Percentiles rank a stretch among this genome's conserved stretches.
These are phyloP conservation scores for Misgurnus anguillicaudatus DNA, from an alignment of 2,113 vertebrate genomes.

Conservation along the genomic window DNA sequence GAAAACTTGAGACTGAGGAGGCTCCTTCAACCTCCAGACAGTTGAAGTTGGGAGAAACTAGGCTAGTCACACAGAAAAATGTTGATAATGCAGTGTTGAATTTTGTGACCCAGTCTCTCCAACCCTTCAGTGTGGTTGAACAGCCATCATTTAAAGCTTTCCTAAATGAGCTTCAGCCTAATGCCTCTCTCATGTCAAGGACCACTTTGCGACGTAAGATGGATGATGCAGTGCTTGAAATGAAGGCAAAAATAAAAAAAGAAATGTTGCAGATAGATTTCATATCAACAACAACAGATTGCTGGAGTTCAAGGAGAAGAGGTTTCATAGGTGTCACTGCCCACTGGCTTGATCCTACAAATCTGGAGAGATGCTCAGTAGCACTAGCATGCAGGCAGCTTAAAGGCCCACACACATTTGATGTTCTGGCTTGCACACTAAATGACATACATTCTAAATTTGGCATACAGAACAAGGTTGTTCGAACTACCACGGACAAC, in stretches of 20 bases:
- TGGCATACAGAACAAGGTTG: no score
- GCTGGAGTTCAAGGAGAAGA: no score
- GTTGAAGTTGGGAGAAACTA: slow-evolving; percentile 12
- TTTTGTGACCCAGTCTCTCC: slow-evolving; percentile 40
- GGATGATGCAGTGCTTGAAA: slow-evolving; percentile 7
- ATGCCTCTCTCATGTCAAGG: slow-evolving; percentile 32
- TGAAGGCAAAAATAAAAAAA: slow-evolving; percentile 24
- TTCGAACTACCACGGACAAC: no score
- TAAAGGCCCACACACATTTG: no score
- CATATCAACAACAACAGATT: no score
- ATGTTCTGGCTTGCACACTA: no score
- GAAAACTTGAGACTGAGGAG: slow-evolving; percentile 4
- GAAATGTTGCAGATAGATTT: no score
- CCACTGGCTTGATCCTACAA: no score
- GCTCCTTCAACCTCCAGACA: slow-evolving; percentile 13
- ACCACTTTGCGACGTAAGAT: slow-evolving; percentile 20
- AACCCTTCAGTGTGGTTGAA: slow-evolving; percentile 41
- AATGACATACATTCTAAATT: no score
- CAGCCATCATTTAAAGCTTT: slow-evolving; percentile 28
- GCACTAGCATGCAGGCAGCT: no score
- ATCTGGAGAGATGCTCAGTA: no score
- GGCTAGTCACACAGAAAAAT: slow-evolving; percentile 1
- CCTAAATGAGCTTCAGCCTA: slow-evolving; percentile 29
- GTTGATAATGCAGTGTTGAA: slow-evolving; percentile 27
- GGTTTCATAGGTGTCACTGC: no score